phyloP scores from a whole-genome alignment of 2,797 vertebrate genomes.

The Uromys caudimaculatus region DNA sequence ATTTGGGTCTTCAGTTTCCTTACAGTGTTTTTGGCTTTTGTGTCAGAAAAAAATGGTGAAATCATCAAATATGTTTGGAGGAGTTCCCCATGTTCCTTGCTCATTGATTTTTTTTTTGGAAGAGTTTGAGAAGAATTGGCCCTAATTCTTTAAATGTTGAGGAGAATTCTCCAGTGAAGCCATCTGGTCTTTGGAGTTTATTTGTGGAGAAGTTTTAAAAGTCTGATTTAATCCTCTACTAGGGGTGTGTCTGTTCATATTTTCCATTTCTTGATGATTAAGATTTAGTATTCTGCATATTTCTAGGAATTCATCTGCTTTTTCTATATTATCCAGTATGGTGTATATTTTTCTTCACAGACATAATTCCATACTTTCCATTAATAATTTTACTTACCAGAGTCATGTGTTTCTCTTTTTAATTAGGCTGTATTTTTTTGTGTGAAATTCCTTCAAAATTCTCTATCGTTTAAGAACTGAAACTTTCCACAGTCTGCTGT shows the following conservation, averaged over 20 bases:
- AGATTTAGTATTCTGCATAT: not conserved
- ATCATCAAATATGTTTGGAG: constrained; percentile 28
- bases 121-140: not conserved
- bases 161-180: not conserved
- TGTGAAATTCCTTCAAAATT: not conserved
- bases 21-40: not conserved
- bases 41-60: constrained; percentile 3
- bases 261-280: not conserved
- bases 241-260: not conserved
- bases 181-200: not conserved
- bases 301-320: not conserved
- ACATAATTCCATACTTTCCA: not conserved
- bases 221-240: not conserved
- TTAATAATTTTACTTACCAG: not conserved
- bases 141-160: not conserved
- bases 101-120: not conserved
- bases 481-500: not conserved
- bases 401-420: not conserved
- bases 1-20: not conserved
- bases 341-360: not conserved
- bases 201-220: not conserved
- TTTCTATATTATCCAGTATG: not conserved
- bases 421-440: not conserved
- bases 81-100: not conserved
- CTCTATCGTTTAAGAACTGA: not conserved